Conservation (phyloP, 1,140 invertebrate species). For the Rhagoletis pomonella region DNA sequence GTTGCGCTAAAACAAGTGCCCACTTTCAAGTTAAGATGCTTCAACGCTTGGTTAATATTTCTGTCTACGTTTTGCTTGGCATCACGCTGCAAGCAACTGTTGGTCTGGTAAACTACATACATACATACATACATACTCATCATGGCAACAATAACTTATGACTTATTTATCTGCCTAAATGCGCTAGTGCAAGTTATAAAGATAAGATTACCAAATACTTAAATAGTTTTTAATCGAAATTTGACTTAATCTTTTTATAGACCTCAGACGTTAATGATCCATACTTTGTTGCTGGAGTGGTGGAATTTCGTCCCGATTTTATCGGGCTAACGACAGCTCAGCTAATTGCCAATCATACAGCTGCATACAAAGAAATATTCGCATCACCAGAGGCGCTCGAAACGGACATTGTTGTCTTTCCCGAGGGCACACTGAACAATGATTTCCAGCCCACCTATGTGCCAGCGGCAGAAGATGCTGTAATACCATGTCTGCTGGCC, state of each 20-base stretch:
- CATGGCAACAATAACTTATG: neutral
- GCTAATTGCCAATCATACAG: slow-evolving; percentile 63
- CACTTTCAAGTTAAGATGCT: neutral
- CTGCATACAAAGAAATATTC: slow-evolving; percentile 64
- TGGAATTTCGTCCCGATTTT: slow-evolving; percentile 72
- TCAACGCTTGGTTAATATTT: neutral
- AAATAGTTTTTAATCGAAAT: too few relatives aligned
- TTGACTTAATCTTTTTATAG: neutral
- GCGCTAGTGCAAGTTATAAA: neutral
- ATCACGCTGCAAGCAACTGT: neutral
- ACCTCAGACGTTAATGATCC: slow-evolving; percentile 58
- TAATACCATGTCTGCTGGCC: slow-evolving; percentile 49
- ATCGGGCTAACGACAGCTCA: slow-evolving; percentile 59
- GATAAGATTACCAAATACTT: slow-evolving; percentile 5
- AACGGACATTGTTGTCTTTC: slow-evolving; percentile 89
- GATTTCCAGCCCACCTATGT: slow-evolving; percentile 63
- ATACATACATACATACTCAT: too few relatives aligned
- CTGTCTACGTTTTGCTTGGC: neutral
- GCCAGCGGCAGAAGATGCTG: slow-evolving; percentile 54
- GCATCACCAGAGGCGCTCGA: slow-evolving; percentile 57
- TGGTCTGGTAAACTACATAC: neutral
- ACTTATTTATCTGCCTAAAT: neutral
- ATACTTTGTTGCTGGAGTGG: slow-evolving; percentile 76
- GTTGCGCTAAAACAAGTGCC: neutral
- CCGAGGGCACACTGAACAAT: slow-evolving; percentile 79